A percentile compares a stretch with the other conserved stretches of the same genome.
phyloP scores from a whole-genome alignment of 2,797 vertebrate genomes.

The Thalassophryne amazonica region DNA sequence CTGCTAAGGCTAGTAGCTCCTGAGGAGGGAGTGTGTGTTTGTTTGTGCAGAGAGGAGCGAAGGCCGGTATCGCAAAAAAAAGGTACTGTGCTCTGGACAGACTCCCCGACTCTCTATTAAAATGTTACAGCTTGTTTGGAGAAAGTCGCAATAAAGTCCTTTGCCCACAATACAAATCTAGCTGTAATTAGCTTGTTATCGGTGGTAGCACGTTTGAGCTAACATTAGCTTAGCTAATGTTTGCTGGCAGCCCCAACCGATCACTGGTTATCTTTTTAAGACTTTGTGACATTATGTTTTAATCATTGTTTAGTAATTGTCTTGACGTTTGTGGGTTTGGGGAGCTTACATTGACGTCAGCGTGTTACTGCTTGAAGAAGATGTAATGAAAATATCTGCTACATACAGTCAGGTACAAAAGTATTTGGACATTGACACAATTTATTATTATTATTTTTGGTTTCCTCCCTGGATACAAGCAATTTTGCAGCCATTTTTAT shows the following conservation, averaged over 20 bases:
- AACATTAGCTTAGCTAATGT: conserved; percentile 27
- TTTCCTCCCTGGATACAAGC: no score
- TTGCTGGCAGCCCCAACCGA: not conserved
- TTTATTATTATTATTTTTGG: no score
- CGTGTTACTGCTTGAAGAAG: no score
- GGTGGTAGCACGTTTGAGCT: conserved; percentile 16
- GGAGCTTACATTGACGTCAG: no score
- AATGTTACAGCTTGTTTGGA: not conserved
- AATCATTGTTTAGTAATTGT: no score
- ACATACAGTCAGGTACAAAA: no score
- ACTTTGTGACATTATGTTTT: no score
- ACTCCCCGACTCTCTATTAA: not conserved
- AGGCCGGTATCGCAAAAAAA: not conserved
- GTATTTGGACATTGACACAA: no score
- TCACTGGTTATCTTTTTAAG: no score
- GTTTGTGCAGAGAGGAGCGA: conserved; percentile 8
- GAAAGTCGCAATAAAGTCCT: not conserved
- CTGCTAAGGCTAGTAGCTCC: conserved; percentile 18
- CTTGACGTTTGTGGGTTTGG: no score
- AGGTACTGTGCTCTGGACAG: not conserved
- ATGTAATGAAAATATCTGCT: no score
- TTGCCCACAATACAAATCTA: not conserved
- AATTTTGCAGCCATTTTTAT: no score
- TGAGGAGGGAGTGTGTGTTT: conserved; percentile 25
- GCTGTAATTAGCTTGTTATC: conserved; percentile 32